phyloP scores from a whole-genome alignment of 2,888 invertebrate species.

The Allolobophora icterica region DNA sequence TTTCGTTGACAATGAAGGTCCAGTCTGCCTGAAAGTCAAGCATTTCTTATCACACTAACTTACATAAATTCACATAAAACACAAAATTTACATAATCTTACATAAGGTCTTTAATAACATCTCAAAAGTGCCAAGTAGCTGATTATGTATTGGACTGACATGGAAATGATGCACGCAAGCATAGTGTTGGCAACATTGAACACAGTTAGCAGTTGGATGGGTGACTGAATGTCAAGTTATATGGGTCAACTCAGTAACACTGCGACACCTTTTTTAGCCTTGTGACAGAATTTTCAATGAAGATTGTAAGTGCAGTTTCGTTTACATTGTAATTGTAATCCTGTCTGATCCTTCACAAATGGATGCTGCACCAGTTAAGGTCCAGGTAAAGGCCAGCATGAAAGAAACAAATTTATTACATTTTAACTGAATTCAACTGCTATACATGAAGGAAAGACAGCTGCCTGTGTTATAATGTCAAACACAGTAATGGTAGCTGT shows the following conservation, averaged over 20 bases:
- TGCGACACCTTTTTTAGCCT: too few species aligned
- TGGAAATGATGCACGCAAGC: neutral
- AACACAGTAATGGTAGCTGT: neutral
- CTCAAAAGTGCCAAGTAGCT: neutral
- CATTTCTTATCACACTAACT: neutral
- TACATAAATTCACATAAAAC: neutral
- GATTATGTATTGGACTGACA: neutral
- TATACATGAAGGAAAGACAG: neutral
- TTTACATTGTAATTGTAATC: too few species aligned
- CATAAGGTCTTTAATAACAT: neutral
- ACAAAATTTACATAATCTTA: neutral
- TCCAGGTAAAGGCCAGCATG: neutral
- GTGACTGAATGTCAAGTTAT: too few species aligned
- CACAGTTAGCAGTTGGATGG: too few species aligned
- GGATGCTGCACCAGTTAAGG: too few species aligned
- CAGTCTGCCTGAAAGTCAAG: conserved; percentile 73
- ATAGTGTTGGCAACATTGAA: neutral
- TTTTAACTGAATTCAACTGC: neutral
- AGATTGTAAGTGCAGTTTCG: too few species aligned
- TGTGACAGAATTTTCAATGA: too few species aligned
- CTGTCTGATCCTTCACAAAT: too few species aligned
- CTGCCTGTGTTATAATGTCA: neutral
- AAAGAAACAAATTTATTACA: neutral
- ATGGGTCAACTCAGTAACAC: too few species aligned
- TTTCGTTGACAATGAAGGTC: conserved; percentile 82